Percentiles rank a stretch among this genome's conserved stretches.
phyloP scores from a whole-genome alignment of 2,113 vertebrate species.

The Phylloscopus trochiloides region DNA sequence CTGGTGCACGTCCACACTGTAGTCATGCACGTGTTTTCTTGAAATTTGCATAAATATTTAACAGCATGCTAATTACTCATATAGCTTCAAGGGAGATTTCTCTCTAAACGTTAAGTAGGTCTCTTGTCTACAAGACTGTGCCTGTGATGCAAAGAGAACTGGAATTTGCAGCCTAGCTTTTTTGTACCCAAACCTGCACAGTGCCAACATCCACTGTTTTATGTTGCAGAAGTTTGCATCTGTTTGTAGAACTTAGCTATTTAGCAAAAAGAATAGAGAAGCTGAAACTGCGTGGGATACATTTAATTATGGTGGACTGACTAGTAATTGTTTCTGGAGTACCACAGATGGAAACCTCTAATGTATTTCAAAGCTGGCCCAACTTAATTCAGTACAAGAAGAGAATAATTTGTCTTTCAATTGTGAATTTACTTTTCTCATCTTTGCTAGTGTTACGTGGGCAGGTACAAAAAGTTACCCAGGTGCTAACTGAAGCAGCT shows the following conservation, averaged over 20 bases:
- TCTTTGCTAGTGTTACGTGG: not conserved
- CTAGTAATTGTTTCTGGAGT: conserved; percentile 32
- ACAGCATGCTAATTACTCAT: conserved; percentile 38
- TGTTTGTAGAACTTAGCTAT: conserved; percentile 5
- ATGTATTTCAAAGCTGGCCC: not conserved
- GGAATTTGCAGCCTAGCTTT: conserved; percentile 23
- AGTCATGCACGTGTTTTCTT: not conserved
- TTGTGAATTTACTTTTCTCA: not conserved
- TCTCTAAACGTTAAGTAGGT: not conserved
- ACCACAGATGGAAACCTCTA: not conserved
- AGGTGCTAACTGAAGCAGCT: not conserved
- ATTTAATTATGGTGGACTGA: not conserved
- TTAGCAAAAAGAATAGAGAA: conserved; percentile 16
- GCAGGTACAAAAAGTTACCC: not conserved
- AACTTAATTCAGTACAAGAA: not conserved
- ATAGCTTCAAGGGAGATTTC: conserved; percentile 19
- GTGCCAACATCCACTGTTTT: not conserved
- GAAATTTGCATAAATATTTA: conserved; percentile 51
- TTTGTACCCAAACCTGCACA: not conserved
- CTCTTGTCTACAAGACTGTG: conserved; percentile 4
- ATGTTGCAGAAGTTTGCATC: not conserved
- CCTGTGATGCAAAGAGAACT: conserved; percentile 26
- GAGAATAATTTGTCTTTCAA: not conserved
- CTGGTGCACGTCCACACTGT: not conserved
- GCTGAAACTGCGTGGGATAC: not conserved